These are phyloP conservation scores for Spilosoma lubricipeda DNA, from an alignment of 2,888 invertebrate species.

Conservation along the genomic window DNA sequence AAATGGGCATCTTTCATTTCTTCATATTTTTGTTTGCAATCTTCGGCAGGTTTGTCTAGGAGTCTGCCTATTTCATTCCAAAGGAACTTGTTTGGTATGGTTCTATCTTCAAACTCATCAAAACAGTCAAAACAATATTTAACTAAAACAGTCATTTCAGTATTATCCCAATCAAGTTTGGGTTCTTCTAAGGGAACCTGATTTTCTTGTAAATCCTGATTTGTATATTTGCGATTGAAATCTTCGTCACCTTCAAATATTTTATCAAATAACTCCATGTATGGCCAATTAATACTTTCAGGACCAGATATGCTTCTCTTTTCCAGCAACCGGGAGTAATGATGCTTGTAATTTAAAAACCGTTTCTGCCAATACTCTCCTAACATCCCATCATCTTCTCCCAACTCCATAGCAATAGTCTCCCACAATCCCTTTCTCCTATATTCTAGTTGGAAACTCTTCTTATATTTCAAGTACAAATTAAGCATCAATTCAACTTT, in stretches of 20 bases:
- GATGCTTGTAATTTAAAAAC: conserved; percentile 78
- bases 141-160: conserved; percentile 71
- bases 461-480: conserved; percentile 72
- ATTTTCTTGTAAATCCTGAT: conserved; percentile 28
- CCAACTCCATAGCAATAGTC: conserved; percentile 72
- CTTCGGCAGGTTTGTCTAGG: conserved; percentile 69
- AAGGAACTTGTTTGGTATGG: conserved; percentile 76
- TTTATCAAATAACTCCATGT: conserved; percentile 73
- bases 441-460: conserved; percentile 62
- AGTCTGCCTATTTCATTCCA: conserved; percentile 79
- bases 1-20: conserved; percentile 68
- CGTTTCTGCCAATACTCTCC: conserved; percentile 79
- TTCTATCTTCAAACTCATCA: conserved; percentile 74
- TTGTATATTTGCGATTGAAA: conserved; percentile 66
- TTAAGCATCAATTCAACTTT: conserved; percentile 73
- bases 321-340: conserved; percentile 71
- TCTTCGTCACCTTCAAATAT: conserved; percentile 71
- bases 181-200: conserved; percentile 21
- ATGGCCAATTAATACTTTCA: conserved; percentile 71
- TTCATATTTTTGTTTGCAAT: conserved; percentile 66
- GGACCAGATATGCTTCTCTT: conserved; percentile 61
- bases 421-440: conserved; percentile 75
- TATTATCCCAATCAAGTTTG: conserved; percentile 64
- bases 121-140: conserved; percentile 80
- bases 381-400: conserved; percentile 70